phyloP scores from a whole-genome alignment of 2,797 vertebrate species.

The Ispidina lecontei region DNA sequence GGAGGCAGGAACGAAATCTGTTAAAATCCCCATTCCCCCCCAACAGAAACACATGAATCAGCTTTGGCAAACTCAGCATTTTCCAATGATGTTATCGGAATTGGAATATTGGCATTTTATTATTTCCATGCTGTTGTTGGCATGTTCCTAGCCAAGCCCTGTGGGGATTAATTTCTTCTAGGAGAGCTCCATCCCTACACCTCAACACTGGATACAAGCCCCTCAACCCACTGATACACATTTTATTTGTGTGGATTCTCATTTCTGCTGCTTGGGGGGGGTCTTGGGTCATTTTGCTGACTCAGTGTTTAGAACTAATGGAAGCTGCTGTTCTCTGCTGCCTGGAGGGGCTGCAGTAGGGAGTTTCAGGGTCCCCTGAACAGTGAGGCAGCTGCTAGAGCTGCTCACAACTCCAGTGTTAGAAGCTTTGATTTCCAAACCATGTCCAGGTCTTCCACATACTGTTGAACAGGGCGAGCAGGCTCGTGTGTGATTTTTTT shows the following conservation, averaged over 20 bases:
- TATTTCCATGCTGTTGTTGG: background rate
- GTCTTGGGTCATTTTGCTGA: background rate
- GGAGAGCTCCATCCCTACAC: background rate
- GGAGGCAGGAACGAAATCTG: conserved; percentile 6
- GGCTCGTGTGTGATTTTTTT: background rate
- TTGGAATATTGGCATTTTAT: background rate
- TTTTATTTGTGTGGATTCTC: background rate
- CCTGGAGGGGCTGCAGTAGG: rapidly evolving
- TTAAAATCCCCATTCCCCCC: background rate
- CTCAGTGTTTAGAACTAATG: background rate
- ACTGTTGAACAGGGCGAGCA: background rate
- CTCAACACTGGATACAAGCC: rapidly evolving
- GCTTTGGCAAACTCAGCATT: background rate
- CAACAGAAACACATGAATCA: background rate
- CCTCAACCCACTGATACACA: background rate
- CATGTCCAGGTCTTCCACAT: background rate
- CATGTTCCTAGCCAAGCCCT: background rate
- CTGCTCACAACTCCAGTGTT: background rate
- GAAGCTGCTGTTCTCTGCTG: background rate
- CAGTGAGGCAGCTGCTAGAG: background rate
- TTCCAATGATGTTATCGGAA: background rate
- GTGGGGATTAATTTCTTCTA: background rate
- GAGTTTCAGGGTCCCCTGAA: background rate
- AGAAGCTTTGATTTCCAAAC: background rate
- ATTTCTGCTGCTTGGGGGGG: background rate